phyloP scores from a whole-genome alignment of 2,888 invertebrate species.

The Alsophila aescularia region DNA sequence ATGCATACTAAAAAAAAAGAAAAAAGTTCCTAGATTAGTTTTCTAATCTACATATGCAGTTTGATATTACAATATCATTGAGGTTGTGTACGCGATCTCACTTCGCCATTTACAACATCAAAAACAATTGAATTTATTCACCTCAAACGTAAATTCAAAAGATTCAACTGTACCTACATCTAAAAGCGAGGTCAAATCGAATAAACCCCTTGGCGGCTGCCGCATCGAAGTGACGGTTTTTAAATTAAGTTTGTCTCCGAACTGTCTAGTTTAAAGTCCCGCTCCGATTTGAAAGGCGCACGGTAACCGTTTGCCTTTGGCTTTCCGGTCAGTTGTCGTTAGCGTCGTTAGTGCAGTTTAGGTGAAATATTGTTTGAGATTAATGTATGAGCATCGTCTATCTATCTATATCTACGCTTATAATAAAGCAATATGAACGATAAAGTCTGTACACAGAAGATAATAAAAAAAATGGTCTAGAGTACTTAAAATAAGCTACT shows the following conservation, averaged over 20 bases:
- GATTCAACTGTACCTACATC: constrained; percentile 17
- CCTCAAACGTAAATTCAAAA: constrained; percentile 7
- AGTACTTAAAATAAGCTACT: too few relatives aligned
- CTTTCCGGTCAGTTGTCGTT: neutral
- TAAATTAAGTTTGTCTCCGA: constrained; percentile 25
- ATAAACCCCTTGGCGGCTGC: constrained; percentile 11
- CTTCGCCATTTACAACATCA: too few relatives aligned
- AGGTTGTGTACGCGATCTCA: too few relatives aligned
- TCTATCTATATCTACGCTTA: too few relatives aligned
- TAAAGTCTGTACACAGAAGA: too few relatives aligned
- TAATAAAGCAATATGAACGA: too few relatives aligned
- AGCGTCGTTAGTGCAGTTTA: neutral
- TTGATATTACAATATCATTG: too few relatives aligned
- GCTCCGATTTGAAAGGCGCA: neutral
- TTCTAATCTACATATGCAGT: too few relatives aligned
- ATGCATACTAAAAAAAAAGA: too few relatives aligned
- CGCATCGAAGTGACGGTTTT: constrained; percentile 18
- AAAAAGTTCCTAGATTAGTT: too few relatives aligned
- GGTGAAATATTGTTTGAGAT: neutral
- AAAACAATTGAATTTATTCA: neutral
- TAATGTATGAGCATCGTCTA: too few relatives aligned
- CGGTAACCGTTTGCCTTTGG: constrained; percentile 1
- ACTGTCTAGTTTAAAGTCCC: constrained; percentile 10
- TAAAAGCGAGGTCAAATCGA: constrained; percentile 17
- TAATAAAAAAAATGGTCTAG: too few relatives aligned